Conservation (phyloP, 2,888 invertebrate species). For the Drosophila paranaensis region DNA sequence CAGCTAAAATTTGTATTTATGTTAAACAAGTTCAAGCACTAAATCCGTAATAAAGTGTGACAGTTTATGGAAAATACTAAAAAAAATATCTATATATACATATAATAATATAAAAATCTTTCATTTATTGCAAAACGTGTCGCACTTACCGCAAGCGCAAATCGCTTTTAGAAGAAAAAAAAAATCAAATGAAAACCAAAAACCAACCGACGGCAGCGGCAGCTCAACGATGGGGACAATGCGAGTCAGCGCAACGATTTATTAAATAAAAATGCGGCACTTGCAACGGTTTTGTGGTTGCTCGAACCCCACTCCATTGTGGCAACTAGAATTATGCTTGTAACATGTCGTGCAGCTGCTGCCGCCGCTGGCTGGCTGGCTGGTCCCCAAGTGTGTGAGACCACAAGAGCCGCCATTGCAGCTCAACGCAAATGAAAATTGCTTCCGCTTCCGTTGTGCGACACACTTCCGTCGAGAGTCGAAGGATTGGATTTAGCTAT, state of each 20-base stretch:
- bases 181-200: slow-evolving; percentile 27
- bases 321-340: slow-evolving; percentile 69
- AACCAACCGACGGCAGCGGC: slow-evolving; percentile 6
- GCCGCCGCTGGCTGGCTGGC: slow-evolving; percentile 15
- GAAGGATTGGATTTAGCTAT: slow-evolving; percentile 56
- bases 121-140: slow-evolving; percentile 23
- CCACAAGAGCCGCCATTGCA: slow-evolving; percentile 66
- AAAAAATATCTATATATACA: slow-evolving; percentile 5
- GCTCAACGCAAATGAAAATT: slow-evolving; percentile 78
- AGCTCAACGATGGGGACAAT: slow-evolving; percentile 28
- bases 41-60: slow-evolving; percentile 73
- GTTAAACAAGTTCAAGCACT: slow-evolving; percentile 48
- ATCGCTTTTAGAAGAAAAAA: slow-evolving; percentile 18
- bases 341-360: slow-evolving; percentile 61
- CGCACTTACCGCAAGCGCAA: slow-evolving; percentile 19
- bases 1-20: slow-evolving; percentile 55
- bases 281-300: slow-evolving; percentile 71
- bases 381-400: slow-evolving; percentile 33
- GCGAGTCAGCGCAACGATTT: slow-evolving; percentile 57
- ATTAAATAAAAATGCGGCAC: slow-evolving; percentile 71
- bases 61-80: slow-evolving; percentile 64
- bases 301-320: slow-evolving; percentile 38
- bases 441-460: slow-evolving; percentile 76
- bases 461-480: slow-evolving; percentile 61
- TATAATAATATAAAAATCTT: slow-evolving; percentile 8